A percentile compares a stretch with the other conserved stretches of the same genome.
phyloP scores from a whole-genome alignment of 64 coral and sea anemone species.

The Montipora foliosa region DNA sequence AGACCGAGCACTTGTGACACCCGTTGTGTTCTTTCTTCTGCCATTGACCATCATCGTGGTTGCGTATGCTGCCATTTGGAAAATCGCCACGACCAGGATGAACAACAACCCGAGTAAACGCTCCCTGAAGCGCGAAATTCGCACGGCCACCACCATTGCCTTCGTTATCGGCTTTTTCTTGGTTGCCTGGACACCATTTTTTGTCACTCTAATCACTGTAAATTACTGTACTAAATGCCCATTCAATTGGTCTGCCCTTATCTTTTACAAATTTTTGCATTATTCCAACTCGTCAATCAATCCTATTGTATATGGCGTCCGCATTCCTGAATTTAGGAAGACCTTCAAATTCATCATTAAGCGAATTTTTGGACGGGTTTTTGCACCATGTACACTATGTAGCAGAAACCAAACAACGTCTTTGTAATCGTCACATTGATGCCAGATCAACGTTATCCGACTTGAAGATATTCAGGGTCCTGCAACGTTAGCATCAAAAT shows the following conservation, averaged over 20 bases:
- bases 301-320: constrained; percentile 89
- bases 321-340: constrained; percentile 94
- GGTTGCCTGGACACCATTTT: constrained; percentile 87
- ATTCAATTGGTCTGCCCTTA: constrained; percentile 21
- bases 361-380: constrained; percentile 69
- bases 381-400: constrained; percentile 2
- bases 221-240: constrained; percentile 63
- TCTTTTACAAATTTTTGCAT: constrained; percentile 86
- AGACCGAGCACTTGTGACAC: constrained; percentile 48
- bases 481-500: no score
- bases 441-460: no score
- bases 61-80: constrained; percentile 84
- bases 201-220: constrained; percentile 53
- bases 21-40: constrained; percentile 81
- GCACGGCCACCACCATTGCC: constrained; percentile 86
- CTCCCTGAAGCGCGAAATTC: constrained; percentile 79
- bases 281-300: constrained; percentile 90
- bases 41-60: constrained; percentile 84
- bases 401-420: neutral
- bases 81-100: constrained; percentile 90
- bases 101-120: constrained; percentile 91
- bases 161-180: constrained; percentile 96
- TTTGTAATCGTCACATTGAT: no score
- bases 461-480: no score
- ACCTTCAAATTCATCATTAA: constrained; percentile 93